These are phyloP conservation scores for Eubucco bourcierii DNA, from an alignment of 2,113 vertebrate genomes.

Conservation along the genomic window DNA sequence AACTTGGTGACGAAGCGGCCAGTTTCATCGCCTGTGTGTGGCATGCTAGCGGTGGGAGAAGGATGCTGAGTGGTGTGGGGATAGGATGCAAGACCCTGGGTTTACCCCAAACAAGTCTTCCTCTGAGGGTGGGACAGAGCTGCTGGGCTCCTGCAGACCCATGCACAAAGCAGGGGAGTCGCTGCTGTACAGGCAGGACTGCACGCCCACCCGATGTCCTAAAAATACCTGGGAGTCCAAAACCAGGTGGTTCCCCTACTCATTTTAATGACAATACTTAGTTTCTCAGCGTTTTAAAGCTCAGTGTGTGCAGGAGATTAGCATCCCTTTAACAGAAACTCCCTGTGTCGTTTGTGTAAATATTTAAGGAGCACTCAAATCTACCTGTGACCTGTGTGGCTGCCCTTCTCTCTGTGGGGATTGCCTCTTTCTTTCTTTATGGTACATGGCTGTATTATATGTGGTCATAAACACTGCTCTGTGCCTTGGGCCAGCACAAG, in stretches of 20 bases:
- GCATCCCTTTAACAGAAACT: background rate
- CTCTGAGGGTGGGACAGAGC: background rate
- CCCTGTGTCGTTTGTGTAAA: background rate
- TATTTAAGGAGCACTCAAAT: conserved; percentile 6
- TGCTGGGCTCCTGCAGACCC: background rate
- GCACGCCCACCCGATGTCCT: fast-evolving
- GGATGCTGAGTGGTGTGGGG: fast-evolving
- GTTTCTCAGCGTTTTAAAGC: background rate
- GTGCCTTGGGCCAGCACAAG: background rate
- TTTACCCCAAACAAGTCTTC: background rate
- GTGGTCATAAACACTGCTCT: background rate
- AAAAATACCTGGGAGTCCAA: background rate
- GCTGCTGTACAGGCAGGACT: background rate
- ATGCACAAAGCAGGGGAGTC: fast-evolving
- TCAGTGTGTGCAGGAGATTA: background rate
- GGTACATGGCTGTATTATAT: background rate
- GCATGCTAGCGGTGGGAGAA: fast-evolving
- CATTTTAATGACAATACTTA: background rate
- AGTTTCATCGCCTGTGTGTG: fast-evolving
- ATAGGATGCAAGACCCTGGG: background rate
- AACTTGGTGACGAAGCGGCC: background rate
- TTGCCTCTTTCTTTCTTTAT: background rate
- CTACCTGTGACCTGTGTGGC: background rate
- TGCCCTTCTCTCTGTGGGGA: background rate
- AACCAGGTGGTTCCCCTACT: background rate